phyloP scores from a whole-genome alignment of 1,140 invertebrate species.

The Magallana ariakensis region DNA sequence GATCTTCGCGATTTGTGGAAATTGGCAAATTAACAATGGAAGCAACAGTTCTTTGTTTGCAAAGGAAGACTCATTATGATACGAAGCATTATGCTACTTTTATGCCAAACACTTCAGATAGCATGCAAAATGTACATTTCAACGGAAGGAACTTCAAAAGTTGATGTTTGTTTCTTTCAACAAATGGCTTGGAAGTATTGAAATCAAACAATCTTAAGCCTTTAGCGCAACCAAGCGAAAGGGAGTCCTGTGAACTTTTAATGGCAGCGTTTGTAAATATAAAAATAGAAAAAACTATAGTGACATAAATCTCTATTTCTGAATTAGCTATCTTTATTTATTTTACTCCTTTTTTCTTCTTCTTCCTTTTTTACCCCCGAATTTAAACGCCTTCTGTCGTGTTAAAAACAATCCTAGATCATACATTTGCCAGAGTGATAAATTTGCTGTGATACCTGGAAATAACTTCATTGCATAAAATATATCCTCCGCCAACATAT shows the following conservation, averaged over 20 bases:
- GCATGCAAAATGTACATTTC: constrained; percentile 1
- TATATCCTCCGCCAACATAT: background rate
- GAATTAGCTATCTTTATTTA: no score
- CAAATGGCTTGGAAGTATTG: background rate
- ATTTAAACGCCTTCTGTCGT: background rate
- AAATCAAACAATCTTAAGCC: background rate
- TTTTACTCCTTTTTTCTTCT: no score
- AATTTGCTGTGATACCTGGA: background rate
- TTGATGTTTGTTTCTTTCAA: constrained; percentile 5
- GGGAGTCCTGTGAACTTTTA: no score
- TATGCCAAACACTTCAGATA: constrained; percentile 10
- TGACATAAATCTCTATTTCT: no score
- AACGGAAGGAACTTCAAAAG: background rate
- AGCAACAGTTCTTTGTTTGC: constrained; percentile 10
- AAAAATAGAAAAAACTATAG: no score
- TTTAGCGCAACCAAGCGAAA: background rate
- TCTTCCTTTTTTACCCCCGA: no score
- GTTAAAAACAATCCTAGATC: background rate
- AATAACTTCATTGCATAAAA: background rate
- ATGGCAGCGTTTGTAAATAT: no score
- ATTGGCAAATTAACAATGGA: constrained; percentile 21
- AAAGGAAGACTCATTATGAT: background rate
- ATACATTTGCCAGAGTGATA: background rate
- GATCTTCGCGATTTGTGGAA: background rate
- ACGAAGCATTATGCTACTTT: background rate